phyloP scores from a whole-genome alignment of 1,140 invertebrate genomes.

The Wiebesia pumilae region DNA sequence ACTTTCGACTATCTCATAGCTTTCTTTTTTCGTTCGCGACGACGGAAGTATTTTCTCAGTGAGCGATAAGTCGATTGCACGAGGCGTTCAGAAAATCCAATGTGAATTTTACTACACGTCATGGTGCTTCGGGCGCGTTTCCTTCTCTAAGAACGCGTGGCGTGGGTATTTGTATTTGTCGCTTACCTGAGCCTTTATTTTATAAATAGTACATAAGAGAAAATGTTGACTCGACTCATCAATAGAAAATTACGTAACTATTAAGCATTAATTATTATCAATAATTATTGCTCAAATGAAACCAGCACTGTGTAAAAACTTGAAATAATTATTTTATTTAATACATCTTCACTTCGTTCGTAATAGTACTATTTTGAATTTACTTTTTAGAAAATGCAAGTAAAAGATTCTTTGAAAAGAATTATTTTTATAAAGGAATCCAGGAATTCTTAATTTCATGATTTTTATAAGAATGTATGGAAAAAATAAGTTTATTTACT shows the following conservation, averaged over 20 bases:
- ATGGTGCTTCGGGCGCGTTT: neutral
- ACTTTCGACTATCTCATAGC: neutral
- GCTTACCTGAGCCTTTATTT: neutral
- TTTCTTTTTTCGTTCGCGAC: neutral
- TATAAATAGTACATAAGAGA: neutral
- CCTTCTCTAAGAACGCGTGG: neutral
- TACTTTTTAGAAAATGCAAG: neutral
- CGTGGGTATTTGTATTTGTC: neutral
- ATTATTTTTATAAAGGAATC: too few species aligned
- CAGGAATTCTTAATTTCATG: too few species aligned
- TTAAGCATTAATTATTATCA: neutral
- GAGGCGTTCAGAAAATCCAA: slow-evolving; percentile 3
- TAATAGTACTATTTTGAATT: neutral
- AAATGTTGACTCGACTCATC: slow-evolving; percentile 1
- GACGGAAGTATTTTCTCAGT: slow-evolving; percentile 3
- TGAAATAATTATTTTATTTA: neutral
- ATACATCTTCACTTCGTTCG: neutral
- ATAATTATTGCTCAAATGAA: neutral
- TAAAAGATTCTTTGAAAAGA: too few species aligned
- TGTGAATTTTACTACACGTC: slow-evolving; percentile 11
- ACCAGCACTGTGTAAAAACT: neutral
- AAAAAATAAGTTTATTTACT: too few species aligned
- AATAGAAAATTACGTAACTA: neutral
- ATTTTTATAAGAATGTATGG: too few species aligned
- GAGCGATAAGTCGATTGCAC: neutral